Evolutionary conservation across 1,140 invertebrate genomes (phyloP), one percentile per base, ranked within the genome.

Genomic region (Conus betulinus): DNA sequence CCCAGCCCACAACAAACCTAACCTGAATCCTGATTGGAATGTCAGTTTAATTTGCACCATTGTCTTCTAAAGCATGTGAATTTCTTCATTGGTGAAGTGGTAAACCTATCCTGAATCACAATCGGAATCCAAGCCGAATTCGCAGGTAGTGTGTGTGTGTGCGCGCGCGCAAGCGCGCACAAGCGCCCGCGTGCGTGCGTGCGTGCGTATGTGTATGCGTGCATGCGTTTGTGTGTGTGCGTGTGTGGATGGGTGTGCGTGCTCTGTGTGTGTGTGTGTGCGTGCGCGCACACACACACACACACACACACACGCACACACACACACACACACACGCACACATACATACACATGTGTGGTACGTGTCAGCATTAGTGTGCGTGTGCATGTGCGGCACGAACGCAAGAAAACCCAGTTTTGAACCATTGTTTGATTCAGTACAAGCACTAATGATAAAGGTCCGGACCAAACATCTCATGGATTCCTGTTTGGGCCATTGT

Each of bases 181-280:
- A n/a, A n/a, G n/a, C n/a, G n/a, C n/a, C n/a, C n/a, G n/a, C n/a
- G 67, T 74, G 67, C 7, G 67, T 74, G 67, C 7, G 67, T 74
- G 67, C 7, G 67, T 74, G 67, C 7, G 67, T 74, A 6, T 74
- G 67, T 74, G 67, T 74, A 6, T 74, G 67, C 20, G 67, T 74
- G 67, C 7, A 6, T 74, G 67, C 23, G 67, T 74, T 7, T 74
- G 25, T 39, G 7, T 78, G 76, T 39, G 25, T 39, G 25, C 3
- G 7, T 27, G 8, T 78, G 5, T 78, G 15, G 0, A 1, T 39
- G 7, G 1, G 76, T 78, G 76, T 39, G 25, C 3, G 25, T 39
- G 76, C 39, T 78, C 23, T 39, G n/a, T 78, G 76, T 39, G n/a
- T 78, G 25, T 78, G 76, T 78, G 25, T 78, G 76, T 78, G 25